phyloP scores from a whole-genome alignment of 2,888 invertebrate genomes.

The Apotomis turbidana region DNA sequence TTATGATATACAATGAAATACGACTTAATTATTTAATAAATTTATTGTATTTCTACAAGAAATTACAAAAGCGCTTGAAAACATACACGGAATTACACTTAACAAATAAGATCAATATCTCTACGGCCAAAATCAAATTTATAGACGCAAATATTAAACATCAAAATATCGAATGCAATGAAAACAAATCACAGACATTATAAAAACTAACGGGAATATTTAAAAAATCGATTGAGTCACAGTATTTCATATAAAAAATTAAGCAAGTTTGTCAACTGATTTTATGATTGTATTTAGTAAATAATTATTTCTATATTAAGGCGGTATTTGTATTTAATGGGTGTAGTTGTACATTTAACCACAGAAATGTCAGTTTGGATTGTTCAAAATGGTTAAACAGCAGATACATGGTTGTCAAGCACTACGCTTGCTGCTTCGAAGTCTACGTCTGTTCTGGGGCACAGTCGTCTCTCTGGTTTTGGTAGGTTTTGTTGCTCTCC shows the following conservation, averaged over 20 bases:
- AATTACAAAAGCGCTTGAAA: constrained; percentile 38
- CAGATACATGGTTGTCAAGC: constrained; percentile 12
- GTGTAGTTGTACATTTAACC: neutral
- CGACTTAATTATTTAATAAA: constrained; percentile 24
- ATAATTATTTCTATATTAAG: constrained; percentile 11
- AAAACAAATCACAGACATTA: constrained; percentile 37
- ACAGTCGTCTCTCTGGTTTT: constrained; percentile 50
- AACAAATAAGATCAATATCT: constrained; percentile 24
- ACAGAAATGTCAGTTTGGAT: neutral
- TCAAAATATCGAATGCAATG: constrained; percentile 18
- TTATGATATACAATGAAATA: constrained; percentile 19
- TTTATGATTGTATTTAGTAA: constrained; percentile 16
- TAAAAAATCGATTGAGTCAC: constrained; percentile 5
- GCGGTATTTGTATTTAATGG: constrained; percentile 14
- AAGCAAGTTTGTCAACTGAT: constrained; percentile 11
- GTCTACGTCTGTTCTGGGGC: constrained; percentile 59
- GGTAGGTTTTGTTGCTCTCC: constrained; percentile 32
- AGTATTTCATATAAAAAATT: constrained; percentile 2
- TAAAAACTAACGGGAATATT: constrained; percentile 18
- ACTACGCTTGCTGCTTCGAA: constrained; percentile 69
- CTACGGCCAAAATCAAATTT: constrained; percentile 28
- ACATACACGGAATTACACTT: constrained; percentile 36
- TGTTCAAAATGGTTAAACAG: neutral
- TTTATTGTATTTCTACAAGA: constrained; percentile 32
- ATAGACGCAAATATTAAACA: constrained; percentile 24